Base-by-base conservation (phyloP, 2,113 vertebrate species). In the Cyprinus carpio region DNA sequence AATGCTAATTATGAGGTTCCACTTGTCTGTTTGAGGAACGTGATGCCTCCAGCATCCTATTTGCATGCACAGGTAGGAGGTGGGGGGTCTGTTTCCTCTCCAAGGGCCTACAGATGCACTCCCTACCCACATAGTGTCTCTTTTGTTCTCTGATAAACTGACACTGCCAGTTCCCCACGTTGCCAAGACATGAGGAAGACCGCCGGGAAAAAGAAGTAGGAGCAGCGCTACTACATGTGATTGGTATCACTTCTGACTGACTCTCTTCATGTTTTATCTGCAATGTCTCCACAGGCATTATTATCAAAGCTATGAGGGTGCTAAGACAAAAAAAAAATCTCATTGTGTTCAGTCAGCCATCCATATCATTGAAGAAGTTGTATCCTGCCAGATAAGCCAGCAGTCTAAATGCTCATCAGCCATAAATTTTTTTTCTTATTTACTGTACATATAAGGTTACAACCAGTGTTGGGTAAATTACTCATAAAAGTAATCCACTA, bases 131-230 rank as follows among this genome's bases (percentile, higher is more conserved):
- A 89, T 88, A 93, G 90, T 88, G 92, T 93, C 87, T 90, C 90
- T 91, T 94, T 94, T 94, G 93, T 95, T 94, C 90, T 94, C 62
- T 72, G 91, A 92, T 93, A 93, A 95, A 95, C 94, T 93, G 92
- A 94, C 92, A 92, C 62, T 91, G 93, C 93, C 94, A 94, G 92
- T 92, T 94, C 92, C 80, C 92, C 93, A 93, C 92, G 84, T 91
- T 91, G 90, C 90, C 88, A 89, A 90, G 88, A 88, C 78, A 91
- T 89, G 87, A 87, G 89, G 90, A 89, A 92, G 92, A 92, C 93
- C 91, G 88, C 87, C 75, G 93, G 93, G 91, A 91, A 93, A 84
- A 91, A 88, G 88, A 86, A 86, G 92, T 91, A 91, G 92, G 92
- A 93, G 90, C 90, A 87, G 89, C 86, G 74, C 90, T 85, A 89